phyloP scores from a whole-genome alignment of 2,797 vertebrate genomes.

The Coregonus sp. region DNA sequence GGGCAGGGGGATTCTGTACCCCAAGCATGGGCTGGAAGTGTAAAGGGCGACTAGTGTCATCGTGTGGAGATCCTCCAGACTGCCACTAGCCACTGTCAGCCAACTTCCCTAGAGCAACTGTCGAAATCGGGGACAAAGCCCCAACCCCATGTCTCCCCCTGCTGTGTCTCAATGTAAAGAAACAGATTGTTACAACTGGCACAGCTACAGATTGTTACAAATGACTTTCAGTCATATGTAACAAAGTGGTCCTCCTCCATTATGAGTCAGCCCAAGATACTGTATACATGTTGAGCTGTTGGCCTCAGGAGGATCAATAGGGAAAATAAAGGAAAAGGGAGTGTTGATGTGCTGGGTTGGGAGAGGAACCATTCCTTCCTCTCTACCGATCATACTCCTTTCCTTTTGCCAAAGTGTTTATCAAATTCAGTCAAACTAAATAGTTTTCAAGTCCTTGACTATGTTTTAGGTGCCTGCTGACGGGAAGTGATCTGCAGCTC shows the following conservation, averaged over 20 bases:
- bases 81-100: neutral
- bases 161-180: conserved; percentile 6
- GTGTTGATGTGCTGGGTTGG: conserved; percentile 5
- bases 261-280: conserved; percentile 11
- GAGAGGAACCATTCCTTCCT: neutral
- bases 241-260: conserved; percentile 18
- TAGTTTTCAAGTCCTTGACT: neutral
- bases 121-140: neutral
- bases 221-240: conserved; percentile 10
- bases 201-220: neutral
- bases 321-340: neutral
- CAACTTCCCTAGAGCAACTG: neutral
- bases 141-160: neutral
- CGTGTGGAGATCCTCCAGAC: neutral
- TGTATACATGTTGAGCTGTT: neutral
- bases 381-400: neutral
- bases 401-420: neutral
- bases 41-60: neutral
- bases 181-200: too few species aligned
- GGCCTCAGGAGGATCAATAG: neutral
- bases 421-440: neutral
- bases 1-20: conserved; percentile 17
- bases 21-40: neutral
- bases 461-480: neutral
- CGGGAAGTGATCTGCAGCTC: neutral